phyloP scores from a whole-genome alignment of 2,888 invertebrate species.

The Cryptus armator region DNA sequence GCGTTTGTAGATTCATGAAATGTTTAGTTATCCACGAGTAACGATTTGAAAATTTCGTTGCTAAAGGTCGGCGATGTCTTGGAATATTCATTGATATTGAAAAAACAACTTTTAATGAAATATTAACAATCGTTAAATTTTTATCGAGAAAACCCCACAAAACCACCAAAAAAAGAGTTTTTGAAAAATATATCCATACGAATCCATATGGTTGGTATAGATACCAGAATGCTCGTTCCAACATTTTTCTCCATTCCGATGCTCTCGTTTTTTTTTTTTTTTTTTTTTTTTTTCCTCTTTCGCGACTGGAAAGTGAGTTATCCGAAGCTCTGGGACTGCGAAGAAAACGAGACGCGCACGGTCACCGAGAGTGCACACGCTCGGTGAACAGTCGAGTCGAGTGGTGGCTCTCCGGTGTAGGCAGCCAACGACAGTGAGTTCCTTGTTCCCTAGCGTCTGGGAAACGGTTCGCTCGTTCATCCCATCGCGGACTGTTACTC shows the following conservation, averaged over 20 bases:
- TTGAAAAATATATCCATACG: no score
- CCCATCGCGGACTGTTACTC: conserved; percentile 33
- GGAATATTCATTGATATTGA: no score
- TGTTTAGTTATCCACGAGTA: neutral
- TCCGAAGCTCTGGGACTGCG: conserved; percentile 10
- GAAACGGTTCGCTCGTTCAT: conserved; percentile 53
- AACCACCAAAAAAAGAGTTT: no score
- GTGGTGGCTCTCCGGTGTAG: conserved; percentile 10
- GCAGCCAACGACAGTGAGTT: conserved; percentile 43
- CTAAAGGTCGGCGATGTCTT: no score
- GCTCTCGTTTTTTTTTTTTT: neutral
- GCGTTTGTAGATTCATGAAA: neutral
- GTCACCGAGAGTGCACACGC: conserved; percentile 41
- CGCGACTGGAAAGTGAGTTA: conserved; percentile 2
- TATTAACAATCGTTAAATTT: no score
- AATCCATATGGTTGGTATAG: no score
- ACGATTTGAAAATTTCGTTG: no score
- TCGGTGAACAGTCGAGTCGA: conserved; percentile 27
- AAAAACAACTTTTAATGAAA: no score
- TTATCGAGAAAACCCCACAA: no score
- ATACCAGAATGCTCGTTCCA: no score
- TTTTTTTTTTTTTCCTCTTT: neutral
- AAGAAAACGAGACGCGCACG: neutral
- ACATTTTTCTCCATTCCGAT: neutral
- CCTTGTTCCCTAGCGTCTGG: conserved; percentile 48